phyloP scores from a whole-genome alignment of 2,888 invertebrate genomes.

The Hypolimnas misippus region DNA sequence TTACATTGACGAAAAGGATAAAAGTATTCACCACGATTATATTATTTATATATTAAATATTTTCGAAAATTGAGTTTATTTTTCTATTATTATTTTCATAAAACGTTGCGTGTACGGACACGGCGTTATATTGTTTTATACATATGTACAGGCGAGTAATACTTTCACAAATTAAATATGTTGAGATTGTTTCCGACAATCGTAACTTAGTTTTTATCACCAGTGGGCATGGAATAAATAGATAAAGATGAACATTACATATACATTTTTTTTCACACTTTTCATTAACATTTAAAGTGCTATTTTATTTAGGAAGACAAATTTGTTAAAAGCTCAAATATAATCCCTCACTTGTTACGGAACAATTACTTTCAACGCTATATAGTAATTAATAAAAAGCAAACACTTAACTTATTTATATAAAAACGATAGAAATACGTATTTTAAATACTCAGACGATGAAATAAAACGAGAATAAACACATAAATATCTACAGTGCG shows the following conservation, averaged over 20 bases:
- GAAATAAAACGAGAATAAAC: too few species aligned
- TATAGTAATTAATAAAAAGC: conserved; percentile 7
- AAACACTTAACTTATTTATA: neutral
- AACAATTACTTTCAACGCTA: neutral
- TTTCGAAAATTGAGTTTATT: too few species aligned
- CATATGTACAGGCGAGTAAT: neutral
- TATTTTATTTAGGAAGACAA: conserved; percentile 6
- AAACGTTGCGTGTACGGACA: too few species aligned
- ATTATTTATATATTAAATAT: too few species aligned
- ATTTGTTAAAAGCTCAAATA: neutral
- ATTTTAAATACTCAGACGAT: conserved; percentile 1
- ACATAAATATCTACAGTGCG: neutral
- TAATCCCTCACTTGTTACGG: neutral
- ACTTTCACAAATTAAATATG: neutral
- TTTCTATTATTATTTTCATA: too few species aligned
- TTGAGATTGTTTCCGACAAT: conserved; percentile 1
- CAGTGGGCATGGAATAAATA: neutral
- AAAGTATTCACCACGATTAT: too few species aligned
- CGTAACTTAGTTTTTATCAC: neutral
- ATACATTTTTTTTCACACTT: neutral
- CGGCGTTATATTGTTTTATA: neutral
- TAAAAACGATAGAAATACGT: neutral
- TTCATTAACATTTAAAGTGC: neutral
- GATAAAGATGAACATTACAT: conserved; percentile 1
- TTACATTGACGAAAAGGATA: too few species aligned